Conservation (phyloP, 2,113 vertebrate species). For the Callipepla squamata region DNA sequence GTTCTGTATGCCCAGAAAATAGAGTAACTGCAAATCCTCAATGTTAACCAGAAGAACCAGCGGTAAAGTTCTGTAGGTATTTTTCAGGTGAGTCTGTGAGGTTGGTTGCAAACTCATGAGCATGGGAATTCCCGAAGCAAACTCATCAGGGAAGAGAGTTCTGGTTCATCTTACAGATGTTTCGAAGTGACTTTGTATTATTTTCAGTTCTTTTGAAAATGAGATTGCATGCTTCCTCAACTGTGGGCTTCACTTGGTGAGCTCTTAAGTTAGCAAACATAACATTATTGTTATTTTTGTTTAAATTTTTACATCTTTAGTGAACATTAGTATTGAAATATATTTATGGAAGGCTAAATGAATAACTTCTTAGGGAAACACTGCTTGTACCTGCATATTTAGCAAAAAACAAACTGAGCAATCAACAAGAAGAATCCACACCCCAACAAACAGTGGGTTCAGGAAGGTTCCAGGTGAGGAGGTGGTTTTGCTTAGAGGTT, state of each 20-base stretch:
- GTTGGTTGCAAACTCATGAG: not conserved
- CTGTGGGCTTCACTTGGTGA: not conserved
- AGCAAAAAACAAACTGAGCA: not conserved
- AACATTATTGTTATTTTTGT: not conserved
- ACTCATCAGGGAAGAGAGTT: not conserved
- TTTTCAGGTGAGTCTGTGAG: not conserved
- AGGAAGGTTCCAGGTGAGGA: not conserved
- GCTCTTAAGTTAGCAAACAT: not conserved
- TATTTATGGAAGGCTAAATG: not conserved
- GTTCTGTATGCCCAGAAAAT: not conserved
- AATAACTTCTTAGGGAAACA: not conserved
- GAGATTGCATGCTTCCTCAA: not conserved
- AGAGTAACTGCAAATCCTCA: not conserved
- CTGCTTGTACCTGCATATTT: not conserved
- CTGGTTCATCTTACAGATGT: not conserved
- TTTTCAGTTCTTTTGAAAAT: not conserved
- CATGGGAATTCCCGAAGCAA: not conserved
- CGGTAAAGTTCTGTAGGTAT: not conserved
- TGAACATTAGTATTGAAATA: not conserved
- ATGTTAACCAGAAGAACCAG: not conserved
- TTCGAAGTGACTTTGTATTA: not conserved
- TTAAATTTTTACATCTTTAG: not conserved
- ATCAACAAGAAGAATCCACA: not conserved
- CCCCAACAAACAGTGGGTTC: fast-evolving
- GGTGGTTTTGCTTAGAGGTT: not conserved